Evolutionary conservation across 2,113 vertebrate genomes (phyloP), one percentile per base, ranked within the genome.

Genomic region (Kobus ellipsiprymnus): DNA sequence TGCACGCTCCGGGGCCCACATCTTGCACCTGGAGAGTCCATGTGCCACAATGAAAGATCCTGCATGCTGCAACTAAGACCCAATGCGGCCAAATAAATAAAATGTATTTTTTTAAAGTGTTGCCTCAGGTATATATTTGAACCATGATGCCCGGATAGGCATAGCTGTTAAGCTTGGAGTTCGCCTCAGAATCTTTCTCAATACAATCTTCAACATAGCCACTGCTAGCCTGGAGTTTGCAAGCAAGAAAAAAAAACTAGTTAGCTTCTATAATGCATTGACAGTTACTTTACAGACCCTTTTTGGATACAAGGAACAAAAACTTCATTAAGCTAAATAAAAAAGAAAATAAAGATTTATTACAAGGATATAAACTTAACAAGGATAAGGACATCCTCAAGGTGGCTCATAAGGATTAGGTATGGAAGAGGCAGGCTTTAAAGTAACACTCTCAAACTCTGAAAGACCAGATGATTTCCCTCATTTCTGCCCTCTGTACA

Each of bases 291-390:
- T 52, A 54, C 16, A 90, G 17, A 81, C 9, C 12, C 11, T 81
- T 46, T 85, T 33, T 67, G 23, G 54, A 80, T 33, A 60, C 1
- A 81, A 95, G 50, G 87, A 87, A 92, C 25, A 95, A 86, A 67
- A 94, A 87, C 27, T 59, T 46, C 64, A 64, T 44, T 17, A 81
- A 93, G 6, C 33, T 81, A 84, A 91, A 52, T 71, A 44, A 91
- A 87, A 98, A 78, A 54, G 7, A 29, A 60, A 84, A 90, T 6
- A 77, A 87, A 93, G 10, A 33, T 64, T 89, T 77, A 62, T 1
- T 40, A 0, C 48, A 93, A 93, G 21, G 60, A 62, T 44, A 86
- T 55, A 91, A 85, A 91, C 57, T 89, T 55, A 57, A 50, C 16
- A 84, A 81, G 9, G 67, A 91, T 44, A 85, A 84, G 30, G 62